Base-by-base conservation (phyloP, 2,113 vertebrate genomes). In the Amphiprion percula region DNA sequence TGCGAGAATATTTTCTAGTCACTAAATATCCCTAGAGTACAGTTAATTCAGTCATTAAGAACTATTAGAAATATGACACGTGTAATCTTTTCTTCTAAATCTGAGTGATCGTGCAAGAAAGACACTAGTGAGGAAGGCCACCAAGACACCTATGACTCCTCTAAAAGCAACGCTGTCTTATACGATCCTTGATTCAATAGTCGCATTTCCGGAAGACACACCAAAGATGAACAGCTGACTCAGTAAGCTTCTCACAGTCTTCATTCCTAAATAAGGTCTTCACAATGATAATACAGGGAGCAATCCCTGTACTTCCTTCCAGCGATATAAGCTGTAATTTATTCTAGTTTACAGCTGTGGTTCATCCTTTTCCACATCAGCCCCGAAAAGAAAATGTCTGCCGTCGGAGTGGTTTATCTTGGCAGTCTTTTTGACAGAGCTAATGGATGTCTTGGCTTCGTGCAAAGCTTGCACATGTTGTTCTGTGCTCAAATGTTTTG, bases 371-470 rank as follows among this genome's bases (percentile, higher is more conserved):
- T 70, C 67, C 68, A 64, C 67, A 10, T 83, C 62, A 46, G 67
- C 82, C 49, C 60, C 6, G 21, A 81, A 69, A 53, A 66, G 69
- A 53, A 88, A 75, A 77, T 15, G 15, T 73, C 76, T 91, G 84
- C 68, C 70, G 65, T 75, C 62, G 41, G 30, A 16, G 24, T 61
- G 71, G 75, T 90, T 91, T 90, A 67, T 86, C 77, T 91, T 89
- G 88, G 86, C 90, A 79, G 65, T 44, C n/a, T 8, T 41, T 76
- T 30, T 73, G 54, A 90, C 69, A 60, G 69, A 53, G 56, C 47
- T 86, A 89, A 90, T 88, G 87, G 77, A 82, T 74, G 58, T 68
- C 86, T 77, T 89, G 83, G 83, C 87, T 77, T 79, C 6, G 5
- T 61, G 15, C 19, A 14, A 16, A 63, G 37, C 49, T 76, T 79